Conservation (phyloP, 2,888 invertebrate species). For the Ennomos fuscantarius region DNA sequence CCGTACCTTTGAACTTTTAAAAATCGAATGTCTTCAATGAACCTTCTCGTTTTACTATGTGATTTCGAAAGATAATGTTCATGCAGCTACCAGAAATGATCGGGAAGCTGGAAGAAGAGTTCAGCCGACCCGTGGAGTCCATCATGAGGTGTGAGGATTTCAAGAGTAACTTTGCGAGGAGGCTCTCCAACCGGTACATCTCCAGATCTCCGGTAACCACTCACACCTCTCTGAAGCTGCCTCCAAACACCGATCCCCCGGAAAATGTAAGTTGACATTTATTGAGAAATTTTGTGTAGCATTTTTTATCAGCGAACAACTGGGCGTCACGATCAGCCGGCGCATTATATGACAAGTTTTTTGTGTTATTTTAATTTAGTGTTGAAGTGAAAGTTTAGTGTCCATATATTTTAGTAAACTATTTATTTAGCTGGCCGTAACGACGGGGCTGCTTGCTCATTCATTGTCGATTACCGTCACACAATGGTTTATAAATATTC, state of each 20-base stretch:
- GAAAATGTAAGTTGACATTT: conserved; percentile 60
- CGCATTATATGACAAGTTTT: conserved; percentile 26
- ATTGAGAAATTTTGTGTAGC: conserved; percentile 5
- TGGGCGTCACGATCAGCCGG: conserved; percentile 21
- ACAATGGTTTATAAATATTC: conserved; percentile 41
- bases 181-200: conserved; percentile 74
- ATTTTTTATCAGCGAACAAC: conserved; percentile 8
- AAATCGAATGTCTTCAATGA: conserved; percentile 48
- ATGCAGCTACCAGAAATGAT: conserved; percentile 54
- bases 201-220: conserved; percentile 57
- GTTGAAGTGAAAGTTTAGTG: conserved; percentile 38
- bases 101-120: conserved; percentile 61
- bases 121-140: conserved; percentile 74
- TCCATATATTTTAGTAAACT: conserved; percentile 20
- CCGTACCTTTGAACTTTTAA: conserved; percentile 44
- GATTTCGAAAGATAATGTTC: conserved; percentile 58
- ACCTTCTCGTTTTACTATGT: conserved; percentile 49
- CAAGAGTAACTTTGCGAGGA: conserved; percentile 79
- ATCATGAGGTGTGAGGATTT: conserved; percentile 81
- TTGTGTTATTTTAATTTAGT: conserved; percentile 38
- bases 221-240: conserved; percentile 58
- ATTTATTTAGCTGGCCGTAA: conserved; percentile 27
- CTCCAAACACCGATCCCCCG: conserved; percentile 47
- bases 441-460: conserved; percentile 27
- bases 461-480: conserved; percentile 27